A percentile compares a stretch with the other conserved stretches of the same genome.
phyloP scores from a whole-genome alignment of 2,113 vertebrate species.

The Atherinomorus stipes region DNA sequence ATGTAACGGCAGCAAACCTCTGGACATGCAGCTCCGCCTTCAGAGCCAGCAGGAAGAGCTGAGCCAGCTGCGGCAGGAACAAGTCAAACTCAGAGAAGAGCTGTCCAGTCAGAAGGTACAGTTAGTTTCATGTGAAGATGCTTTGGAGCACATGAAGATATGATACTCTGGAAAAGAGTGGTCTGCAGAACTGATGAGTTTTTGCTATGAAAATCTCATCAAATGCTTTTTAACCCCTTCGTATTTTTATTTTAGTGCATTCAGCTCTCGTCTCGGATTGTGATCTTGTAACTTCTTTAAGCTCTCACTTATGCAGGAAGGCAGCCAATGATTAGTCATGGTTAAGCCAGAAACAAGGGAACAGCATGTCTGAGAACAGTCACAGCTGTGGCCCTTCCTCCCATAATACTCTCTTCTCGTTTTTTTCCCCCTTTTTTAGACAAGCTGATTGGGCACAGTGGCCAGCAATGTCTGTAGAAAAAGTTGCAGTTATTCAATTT shows the following conservation, averaged over 20 bases:
- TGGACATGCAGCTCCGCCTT: constrained; percentile 84
- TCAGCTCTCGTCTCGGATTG: neutral
- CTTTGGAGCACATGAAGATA: neutral
- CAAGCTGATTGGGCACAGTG: constrained; percentile 5
- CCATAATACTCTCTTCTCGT: constrained; percentile 41
- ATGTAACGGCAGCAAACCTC: constrained; percentile 76
- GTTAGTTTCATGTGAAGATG: neutral
- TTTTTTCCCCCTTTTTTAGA: constrained; percentile 29
- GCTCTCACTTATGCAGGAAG: constrained; percentile 35
- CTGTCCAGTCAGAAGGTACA: constrained; percentile 82
- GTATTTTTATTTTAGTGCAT: neutral
- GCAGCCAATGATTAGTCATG: constrained; percentile 45
- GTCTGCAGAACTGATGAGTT: neutral
- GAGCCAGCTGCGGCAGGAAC: constrained; percentile 86
- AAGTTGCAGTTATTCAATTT: neutral
- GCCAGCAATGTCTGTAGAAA: neutral
- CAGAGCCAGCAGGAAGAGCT: constrained; percentile 92
- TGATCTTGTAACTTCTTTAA: constrained; percentile 1
- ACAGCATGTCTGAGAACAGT: constrained; percentile 19
- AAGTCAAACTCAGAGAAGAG: constrained; percentile 85
- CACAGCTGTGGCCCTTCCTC: constrained; percentile 19
- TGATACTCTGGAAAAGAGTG: neutral
- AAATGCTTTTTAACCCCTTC: neutral
- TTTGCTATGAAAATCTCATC: neutral
- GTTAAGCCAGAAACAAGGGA: constrained; percentile 41